These are phyloP conservation scores for Hirtodrosophila alboralis DNA, from an alignment of 2,888 invertebrate species.

Conservation along the genomic window DNA sequence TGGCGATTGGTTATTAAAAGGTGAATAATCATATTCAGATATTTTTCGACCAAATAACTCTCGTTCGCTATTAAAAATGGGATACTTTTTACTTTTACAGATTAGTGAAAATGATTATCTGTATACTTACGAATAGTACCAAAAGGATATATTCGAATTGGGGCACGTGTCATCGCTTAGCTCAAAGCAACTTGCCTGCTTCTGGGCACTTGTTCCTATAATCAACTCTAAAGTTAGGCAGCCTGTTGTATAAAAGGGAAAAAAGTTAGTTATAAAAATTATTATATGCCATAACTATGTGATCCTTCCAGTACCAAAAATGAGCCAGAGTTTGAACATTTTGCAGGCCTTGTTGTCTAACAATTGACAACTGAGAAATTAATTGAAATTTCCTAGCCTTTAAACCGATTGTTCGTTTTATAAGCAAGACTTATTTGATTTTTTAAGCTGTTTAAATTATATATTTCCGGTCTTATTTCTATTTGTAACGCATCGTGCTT, in stretches of 20 bases:
- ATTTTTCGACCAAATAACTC: slow-evolving; percentile 83
- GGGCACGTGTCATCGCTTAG: slow-evolving; percentile 83
- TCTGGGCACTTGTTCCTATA: not conserved
- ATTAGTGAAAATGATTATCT: not conserved
- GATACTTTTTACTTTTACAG: slow-evolving; percentile 53
- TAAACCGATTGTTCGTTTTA: not conserved
- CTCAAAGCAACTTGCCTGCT: slow-evolving; percentile 14
- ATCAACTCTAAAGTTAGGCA: not conserved
- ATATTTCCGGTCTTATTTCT: slow-evolving; percentile 3
- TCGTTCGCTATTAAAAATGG: slow-evolving; percentile 34
- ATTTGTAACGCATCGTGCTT: too few relatives aligned
- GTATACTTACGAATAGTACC: slow-evolving; percentile 86
- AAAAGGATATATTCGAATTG: slow-evolving; percentile 86
- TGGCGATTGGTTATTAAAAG: slow-evolving; percentile 35
- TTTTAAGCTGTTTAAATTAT: too few relatives aligned
- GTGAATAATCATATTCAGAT: slow-evolving; percentile 77
- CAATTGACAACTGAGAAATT: not conserved
- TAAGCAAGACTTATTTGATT: slow-evolving; percentile 1
- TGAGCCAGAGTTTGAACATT: slow-evolving; percentile 3
- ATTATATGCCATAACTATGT: not conserved
- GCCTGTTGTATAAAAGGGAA: not conserved
- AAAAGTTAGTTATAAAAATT: too few relatives aligned
- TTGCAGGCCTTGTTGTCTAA: not conserved
- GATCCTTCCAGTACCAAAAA: slow-evolving; percentile 9
- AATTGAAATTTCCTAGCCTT: not conserved